Evolutionary conservation across 2,113 vertebrate genomes (phyloP).

Genomic region (Strix aluco): DNA sequence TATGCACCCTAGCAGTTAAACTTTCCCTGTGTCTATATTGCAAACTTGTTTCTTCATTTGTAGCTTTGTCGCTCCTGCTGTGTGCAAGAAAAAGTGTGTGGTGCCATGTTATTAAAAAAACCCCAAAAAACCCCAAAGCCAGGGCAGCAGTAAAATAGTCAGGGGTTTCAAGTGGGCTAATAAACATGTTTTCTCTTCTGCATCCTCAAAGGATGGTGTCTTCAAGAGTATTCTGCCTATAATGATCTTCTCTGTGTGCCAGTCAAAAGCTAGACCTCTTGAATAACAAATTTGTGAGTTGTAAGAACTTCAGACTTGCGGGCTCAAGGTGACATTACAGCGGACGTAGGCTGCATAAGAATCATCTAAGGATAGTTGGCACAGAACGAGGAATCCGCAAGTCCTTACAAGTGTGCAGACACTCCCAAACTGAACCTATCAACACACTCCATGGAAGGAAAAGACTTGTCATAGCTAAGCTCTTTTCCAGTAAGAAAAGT

Average conservation of each 20-base stretch:
- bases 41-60: neutral
- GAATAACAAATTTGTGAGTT: neutral
- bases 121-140: neutral
- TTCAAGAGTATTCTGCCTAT: neutral
- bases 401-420: neutral
- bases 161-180: neutral
- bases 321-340: neutral
- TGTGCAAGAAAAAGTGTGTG: neutral
- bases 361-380: neutral
- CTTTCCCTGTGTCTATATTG: neutral
- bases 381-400: neutral
- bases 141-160: neutral
- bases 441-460: neutral
- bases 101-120: neutral
- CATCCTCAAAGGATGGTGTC: neutral
- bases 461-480: slow-evolving; percentile 36
- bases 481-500: slow-evolving; percentile 30
- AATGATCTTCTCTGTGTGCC: neutral
- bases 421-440: neutral
- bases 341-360: neutral
- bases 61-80: neutral
- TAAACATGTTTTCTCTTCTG: neutral
- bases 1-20: neutral
- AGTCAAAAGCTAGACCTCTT: neutral
- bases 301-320: neutral